Conservation (phyloP, 1,140 invertebrate genomes). For the Zaprionus kolodkinae region DNA sequence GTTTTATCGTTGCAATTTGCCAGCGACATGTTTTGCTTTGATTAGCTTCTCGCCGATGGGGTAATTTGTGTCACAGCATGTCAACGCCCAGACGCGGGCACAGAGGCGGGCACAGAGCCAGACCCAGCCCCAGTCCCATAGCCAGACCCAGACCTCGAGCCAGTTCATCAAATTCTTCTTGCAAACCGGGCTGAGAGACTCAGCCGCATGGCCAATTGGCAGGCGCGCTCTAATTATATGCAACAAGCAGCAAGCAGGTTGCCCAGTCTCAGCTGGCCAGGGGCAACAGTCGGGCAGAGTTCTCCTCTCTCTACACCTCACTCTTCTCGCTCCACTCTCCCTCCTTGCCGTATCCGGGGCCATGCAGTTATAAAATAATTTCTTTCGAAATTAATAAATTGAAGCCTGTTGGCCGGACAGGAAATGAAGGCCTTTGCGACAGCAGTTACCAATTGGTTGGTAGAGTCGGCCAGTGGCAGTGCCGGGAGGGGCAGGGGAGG, state of each 20-base stretch:
- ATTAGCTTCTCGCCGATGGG: conserved; percentile 70
- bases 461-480: background rate
- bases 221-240: conserved; percentile 70
- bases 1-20: conserved; percentile 57
- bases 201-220: conserved; percentile 41
- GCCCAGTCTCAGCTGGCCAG: background rate
- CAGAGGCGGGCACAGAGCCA: background rate
- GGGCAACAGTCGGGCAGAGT: background rate
- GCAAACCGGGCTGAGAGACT: background rate
- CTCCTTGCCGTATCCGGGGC: background rate
- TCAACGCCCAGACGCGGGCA: conserved; percentile 55
- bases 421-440: conserved; percentile 52
- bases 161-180: conserved; percentile 8
- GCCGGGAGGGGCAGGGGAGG: background rate
- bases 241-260: conserved; percentile 55
- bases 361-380: conserved; percentile 70
- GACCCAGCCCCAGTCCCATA: background rate
- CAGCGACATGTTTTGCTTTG: conserved; percentile 72
- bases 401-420: conserved; percentile 59
- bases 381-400: conserved; percentile 79
- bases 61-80: conserved; percentile 74
- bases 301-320: background rate
- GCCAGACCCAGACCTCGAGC: background rate
- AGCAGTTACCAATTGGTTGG: conserved; percentile 55
- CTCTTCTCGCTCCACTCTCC: background rate